Base-by-base conservation (phyloP, 2,888 invertebrate genomes). In the Alloscopus bannaensis region DNA sequence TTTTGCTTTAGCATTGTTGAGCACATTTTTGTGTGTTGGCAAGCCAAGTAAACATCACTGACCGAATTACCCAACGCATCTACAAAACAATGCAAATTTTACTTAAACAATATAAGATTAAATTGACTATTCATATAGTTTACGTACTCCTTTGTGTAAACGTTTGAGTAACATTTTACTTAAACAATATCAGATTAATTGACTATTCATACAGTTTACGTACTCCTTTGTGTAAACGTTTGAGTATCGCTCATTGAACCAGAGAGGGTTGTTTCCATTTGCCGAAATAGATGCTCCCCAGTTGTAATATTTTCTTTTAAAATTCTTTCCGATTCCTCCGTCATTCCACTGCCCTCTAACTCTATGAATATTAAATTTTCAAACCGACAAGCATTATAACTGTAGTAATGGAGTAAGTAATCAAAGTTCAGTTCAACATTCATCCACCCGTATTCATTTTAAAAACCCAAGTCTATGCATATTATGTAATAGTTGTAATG, bases 11-110 rank as follows among this genome's bases (percentile, higher is more conserved):
- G 36, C 55, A 77, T 50, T 26, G 13, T 36, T 3, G 64, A 36
- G 42, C 77, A 77, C 40, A 52, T 40, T 8, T 64, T 36, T 1
- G 77, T 70, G 31, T 77, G 77, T 4, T 52, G 31, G 26, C 55
- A 78, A n/a, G 70, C 62, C 42, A 78, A 40, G 20, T 55, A 55
- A n/a, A 70, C 20, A 20, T 60, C 62, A 28, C 42, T 20, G 3
- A 60, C 64, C 28, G 62, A n/a, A 16, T 20, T 72, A 11, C 69
- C 69, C 29, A 52, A 20, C 11, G 18, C n/a, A 2, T 2, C 36
- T 22, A 40, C 68, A 55, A n/a, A 29, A 2, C 42, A 36, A 36
- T 36, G 36, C 36, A 45, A 16, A 16, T 52, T 3, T 52, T 52
- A 3, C 52, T 20, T 3, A 22, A 8, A 52, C n/a, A n/a, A n/a